A percentile compares a stretch with the other conserved stretches of the same genome.
Evolutionary conservation across 2,888 invertebrate species (phyloP).

Genomic region (Alitta virens): DNA sequence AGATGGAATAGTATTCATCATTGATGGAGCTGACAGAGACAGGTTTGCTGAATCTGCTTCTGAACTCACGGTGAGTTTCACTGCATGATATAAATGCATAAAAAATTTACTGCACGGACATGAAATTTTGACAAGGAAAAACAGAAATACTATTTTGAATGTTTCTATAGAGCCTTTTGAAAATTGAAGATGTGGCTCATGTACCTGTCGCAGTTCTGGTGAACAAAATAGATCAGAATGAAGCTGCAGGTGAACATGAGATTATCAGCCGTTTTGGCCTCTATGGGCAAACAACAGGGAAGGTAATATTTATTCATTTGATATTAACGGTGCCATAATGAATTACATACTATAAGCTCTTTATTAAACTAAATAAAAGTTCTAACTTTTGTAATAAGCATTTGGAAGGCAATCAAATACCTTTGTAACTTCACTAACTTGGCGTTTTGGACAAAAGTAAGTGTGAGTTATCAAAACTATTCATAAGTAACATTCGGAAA

Average conservation of each 20-base stretch:
- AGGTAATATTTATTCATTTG: constrained; percentile 19
- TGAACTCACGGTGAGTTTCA: constrained; percentile 35
- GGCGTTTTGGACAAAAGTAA: no score
- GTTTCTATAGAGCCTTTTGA: constrained; percentile 31
- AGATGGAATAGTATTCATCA: constrained; percentile 39
- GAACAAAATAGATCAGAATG: constrained; percentile 39
- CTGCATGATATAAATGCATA: no score
- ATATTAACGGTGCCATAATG: neutral
- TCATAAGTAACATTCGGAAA: no score
- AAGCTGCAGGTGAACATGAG: constrained; percentile 34
- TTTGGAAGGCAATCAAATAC: no score
- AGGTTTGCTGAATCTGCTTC: constrained; percentile 33
- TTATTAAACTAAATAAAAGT: no score
- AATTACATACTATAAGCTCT: no score
- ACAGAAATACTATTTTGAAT: neutral
- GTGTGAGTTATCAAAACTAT: no score
- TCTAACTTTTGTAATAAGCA: no score
- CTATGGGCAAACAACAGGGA: constrained; percentile 15
- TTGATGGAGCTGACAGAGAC: constrained; percentile 34
- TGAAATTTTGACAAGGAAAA: neutral
- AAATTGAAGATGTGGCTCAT: constrained; percentile 30
- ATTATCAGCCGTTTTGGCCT: constrained; percentile 28
- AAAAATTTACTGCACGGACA: neutral
- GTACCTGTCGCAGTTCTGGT: constrained; percentile 36
- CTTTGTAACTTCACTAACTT: no score